Conservation (phyloP, 1,140 invertebrate species). For the Gonatopus flavifemur region DNA sequence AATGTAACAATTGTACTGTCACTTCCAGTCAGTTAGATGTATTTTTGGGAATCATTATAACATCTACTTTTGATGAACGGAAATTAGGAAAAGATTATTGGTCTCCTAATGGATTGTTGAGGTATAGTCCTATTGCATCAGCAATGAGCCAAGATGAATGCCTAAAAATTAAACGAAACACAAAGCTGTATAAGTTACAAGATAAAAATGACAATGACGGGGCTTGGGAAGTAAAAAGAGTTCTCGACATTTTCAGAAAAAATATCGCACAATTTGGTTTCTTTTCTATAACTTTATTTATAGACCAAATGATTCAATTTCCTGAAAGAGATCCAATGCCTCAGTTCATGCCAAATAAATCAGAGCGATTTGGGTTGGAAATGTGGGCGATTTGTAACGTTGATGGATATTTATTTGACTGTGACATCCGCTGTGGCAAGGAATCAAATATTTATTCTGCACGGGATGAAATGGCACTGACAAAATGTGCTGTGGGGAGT, state of each 20-base stretch:
- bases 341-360: conserved; percentile 5
- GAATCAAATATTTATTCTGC: neutral
- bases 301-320: conserved; percentile 26
- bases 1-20: neutral
- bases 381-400: conserved; percentile 9
- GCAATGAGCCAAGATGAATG: conserved; percentile 2
- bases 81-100: conserved; percentile 9
- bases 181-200: conserved; percentile 11
- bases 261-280: conserved; percentile 15
- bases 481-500: conserved; percentile 5
- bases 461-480: neutral
- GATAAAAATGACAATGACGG: conserved; percentile 5
- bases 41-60: conserved; percentile 23
- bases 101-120: neutral
- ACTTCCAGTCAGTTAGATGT: conserved; percentile 6
- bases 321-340: conserved; percentile 13
- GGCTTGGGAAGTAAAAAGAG: conserved; percentile 15
- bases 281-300: conserved; percentile 13
- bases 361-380: conserved; percentile 12
- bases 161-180: conserved; percentile 2
- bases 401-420: conserved; percentile 7
- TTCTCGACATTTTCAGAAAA: conserved; percentile 20
- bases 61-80: conserved; percentile 19
- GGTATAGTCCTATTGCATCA: conserved; percentile 2
- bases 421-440: conserved; percentile 14